phyloP scores from a whole-genome alignment of 2,113 vertebrate species.

The Xiphorhynchus elegans region DNA sequence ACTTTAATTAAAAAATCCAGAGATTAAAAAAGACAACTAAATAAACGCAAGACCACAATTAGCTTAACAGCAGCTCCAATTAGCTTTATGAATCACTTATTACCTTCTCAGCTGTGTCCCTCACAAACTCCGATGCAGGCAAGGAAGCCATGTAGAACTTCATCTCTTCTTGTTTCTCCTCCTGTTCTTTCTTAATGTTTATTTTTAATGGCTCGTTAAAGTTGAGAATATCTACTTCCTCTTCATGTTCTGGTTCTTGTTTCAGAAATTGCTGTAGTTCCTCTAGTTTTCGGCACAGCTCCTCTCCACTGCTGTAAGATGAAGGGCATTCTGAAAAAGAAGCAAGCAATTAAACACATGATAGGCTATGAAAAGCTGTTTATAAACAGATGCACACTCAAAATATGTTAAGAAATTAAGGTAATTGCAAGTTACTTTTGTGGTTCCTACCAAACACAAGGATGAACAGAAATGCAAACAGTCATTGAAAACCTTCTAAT shows the following conservation, averaged over 20 bases:
- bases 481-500: not conserved
- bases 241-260: constrained; percentile 86
- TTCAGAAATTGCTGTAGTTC: constrained; percentile 92
- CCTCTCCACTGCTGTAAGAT: constrained; percentile 85
- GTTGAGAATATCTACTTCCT: constrained; percentile 88
- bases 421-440: constrained; percentile 3
- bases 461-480: not conserved
- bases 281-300: constrained; percentile 87
- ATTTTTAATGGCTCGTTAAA: constrained; percentile 80
- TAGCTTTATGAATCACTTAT: not conserved
- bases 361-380: constrained; percentile 7
- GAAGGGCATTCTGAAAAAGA: constrained; percentile 85
- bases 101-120: constrained; percentile 90
- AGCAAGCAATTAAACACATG: not conserved
- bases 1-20: not conserved
- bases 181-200: constrained; percentile 91
- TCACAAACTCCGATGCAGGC: constrained; percentile 85
- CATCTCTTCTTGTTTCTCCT: constrained; percentile 84
- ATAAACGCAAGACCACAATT: not conserved
- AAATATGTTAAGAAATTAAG: not conserved
- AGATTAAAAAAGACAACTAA: not conserved
- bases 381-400: constrained; percentile 35
- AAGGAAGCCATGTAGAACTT: constrained; percentile 88
- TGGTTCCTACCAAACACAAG: not conserved
- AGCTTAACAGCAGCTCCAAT: not conserved